Evolutionary conservation across 2,113 vertebrate genomes (phyloP), one percentile per base, ranked within the genome.

Genomic region (Tachysurus fulvidraco): DNA sequence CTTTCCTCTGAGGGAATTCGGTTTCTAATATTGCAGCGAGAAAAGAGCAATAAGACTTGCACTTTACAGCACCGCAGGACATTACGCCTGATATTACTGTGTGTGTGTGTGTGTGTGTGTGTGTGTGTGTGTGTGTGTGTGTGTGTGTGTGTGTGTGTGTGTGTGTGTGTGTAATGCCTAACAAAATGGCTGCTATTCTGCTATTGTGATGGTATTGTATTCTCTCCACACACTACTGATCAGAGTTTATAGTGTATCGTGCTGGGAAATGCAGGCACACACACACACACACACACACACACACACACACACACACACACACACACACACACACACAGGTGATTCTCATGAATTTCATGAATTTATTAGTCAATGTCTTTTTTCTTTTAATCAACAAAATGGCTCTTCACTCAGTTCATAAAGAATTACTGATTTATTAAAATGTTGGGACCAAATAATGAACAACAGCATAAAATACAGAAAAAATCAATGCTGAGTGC

Each of bases 131-230:
- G n/a, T n/a, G n/a, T n/a, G n/a, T 7, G 4, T 83, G 62, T 83
- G 62, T 67, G 60, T 69, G 81, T 73, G 54, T 74, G 83, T 84
- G 82, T 69, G 64, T 71, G 50, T 84, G 69, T 84, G 83, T 44
- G 83, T 84, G 65, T 67, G 62, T 83, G 81, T 67, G 25, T 30
- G 44, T 52, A 28, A 25, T 54, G 23, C 64, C 17, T 52, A 83
- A 83, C 65, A 36, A 54, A 69, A 69, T 28, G 62, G n/a, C 54
- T 55, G 59, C 54, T 23, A 23, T 67, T 83, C 54, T 55, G 59
- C 54, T 23, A 23, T 67, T 83, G 28, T 30, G 54, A 59, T 41
- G 50, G 16, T 36, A 44, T 21, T 57, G 65, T 23, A 59, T 59
- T 76, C 55, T n/a, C 25, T 77, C 25, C 5, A 28, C 46, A 54